Conservation (phyloP, 2,797 vertebrate genomes). For the Parambassis ranga region DNA sequence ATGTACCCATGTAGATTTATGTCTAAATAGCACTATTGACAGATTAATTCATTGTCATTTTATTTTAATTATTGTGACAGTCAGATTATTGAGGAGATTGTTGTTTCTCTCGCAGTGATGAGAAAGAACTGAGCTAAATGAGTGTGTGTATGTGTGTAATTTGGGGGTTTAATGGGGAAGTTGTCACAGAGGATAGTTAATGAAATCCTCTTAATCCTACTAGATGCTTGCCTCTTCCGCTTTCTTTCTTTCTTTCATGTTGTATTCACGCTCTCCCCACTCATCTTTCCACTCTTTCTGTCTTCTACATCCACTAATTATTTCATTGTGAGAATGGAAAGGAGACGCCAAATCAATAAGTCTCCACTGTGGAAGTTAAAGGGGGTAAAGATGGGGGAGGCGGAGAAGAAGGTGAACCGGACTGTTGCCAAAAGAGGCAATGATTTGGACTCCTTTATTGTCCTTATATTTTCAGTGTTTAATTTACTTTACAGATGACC, state of each 20-base stretch:
- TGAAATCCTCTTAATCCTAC: constrained; percentile 77
- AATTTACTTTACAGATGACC: background rate
- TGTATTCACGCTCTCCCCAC: no score
- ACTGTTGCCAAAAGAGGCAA: constrained; percentile 14
- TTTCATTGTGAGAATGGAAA: constrained; percentile 71
- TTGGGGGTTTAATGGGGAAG: constrained; percentile 66
- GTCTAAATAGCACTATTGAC: no score
- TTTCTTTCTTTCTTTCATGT: background rate
- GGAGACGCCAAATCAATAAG: constrained; percentile 73
- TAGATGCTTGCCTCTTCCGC: constrained; percentile 42
- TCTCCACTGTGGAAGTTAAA: constrained; percentile 45
- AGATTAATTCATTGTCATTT: no score
- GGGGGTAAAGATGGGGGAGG: constrained; percentile 7
- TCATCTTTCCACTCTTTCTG: background rate
- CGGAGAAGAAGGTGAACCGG: constrained; percentile 13
- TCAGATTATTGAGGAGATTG: no score
- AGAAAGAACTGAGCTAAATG: background rate
- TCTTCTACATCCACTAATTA: constrained; percentile 67
- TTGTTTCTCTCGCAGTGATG: no score
- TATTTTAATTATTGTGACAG: no score
- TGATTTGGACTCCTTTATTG: background rate
- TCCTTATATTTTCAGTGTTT: background rate
- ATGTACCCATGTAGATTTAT: no score
- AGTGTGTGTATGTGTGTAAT: constrained; percentile 55
- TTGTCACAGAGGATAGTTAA: constrained; percentile 73